Conservation (phyloP, 2,113 vertebrate genomes). For the Mesitornis unicolor region DNA sequence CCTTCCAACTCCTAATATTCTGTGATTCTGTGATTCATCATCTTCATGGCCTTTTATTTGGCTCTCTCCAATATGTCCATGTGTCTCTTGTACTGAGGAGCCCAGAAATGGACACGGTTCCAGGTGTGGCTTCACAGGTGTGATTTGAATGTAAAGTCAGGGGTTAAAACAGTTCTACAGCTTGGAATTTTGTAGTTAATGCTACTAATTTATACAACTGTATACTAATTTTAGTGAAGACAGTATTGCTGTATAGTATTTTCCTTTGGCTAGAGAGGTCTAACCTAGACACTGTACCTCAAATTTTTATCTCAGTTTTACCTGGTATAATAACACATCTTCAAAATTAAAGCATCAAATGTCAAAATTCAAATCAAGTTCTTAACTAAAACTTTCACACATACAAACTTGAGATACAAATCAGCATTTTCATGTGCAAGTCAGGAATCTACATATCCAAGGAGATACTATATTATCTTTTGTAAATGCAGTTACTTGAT, state of each 20-base stretch:
- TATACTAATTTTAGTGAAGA: not conserved
- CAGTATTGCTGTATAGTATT: not conserved
- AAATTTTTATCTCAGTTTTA: not conserved
- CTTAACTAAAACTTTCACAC: not conserved
- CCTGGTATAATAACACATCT: not conserved
- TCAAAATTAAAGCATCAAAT: not conserved
- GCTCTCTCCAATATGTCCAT: not conserved
- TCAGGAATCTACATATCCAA: not conserved
- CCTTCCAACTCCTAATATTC: too few relatives aligned
- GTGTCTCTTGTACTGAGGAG: not conserved
- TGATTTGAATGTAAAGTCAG: not conserved
- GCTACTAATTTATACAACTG: not conserved
- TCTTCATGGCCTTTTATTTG: fast-evolving
- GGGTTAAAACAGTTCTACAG: not conserved
- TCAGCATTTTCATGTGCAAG: not conserved
- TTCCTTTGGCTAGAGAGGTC: not conserved
- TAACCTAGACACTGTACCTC: not conserved
- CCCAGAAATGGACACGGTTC: not conserved
- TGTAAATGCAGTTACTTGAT: not conserved
- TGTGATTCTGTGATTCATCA: too few relatives aligned
- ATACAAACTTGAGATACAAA: not conserved
- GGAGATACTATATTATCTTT: not conserved
- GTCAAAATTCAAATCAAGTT: not conserved
- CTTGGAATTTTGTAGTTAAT: not conserved
- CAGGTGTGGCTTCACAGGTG: not conserved